Evolutionary conservation across 2,888 invertebrate genomes (phyloP).

Genomic region (Athrips mouffetella): DNA sequence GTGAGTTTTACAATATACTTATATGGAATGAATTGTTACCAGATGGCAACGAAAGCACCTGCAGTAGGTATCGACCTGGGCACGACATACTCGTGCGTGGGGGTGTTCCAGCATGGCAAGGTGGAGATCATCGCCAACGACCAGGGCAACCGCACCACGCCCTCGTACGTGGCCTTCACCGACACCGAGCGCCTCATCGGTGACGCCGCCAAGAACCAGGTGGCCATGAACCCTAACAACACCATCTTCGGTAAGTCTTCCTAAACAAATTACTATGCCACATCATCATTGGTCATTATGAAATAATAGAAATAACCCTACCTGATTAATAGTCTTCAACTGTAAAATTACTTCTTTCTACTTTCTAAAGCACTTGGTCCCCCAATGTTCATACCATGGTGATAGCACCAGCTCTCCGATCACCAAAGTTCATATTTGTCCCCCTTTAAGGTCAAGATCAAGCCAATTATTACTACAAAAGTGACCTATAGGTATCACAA

Average conservation of each 20-base stretch:
- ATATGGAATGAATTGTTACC: conserved; percentile 37
- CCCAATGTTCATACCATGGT: too few relatives aligned
- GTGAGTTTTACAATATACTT: too few relatives aligned
- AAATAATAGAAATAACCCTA: background rate
- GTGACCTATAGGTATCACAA: too few relatives aligned
- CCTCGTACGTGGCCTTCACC: conserved; percentile 90
- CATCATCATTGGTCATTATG: too few relatives aligned
- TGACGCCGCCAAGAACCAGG: conserved; percentile 90
- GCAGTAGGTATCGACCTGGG: conserved; percentile 98
- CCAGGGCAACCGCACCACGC: conserved; percentile 93
- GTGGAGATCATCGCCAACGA: conserved; percentile 95
- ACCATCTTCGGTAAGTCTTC: conserved; percentile 85
- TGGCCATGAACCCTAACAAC: conserved; percentile 93
- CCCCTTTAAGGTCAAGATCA: too few relatives aligned
- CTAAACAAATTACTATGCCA: background rate
- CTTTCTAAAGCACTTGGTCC: too few relatives aligned
- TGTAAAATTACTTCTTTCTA: too few relatives aligned
- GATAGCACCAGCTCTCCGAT: too few relatives aligned
- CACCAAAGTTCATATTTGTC: too few relatives aligned
- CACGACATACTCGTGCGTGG: conserved; percentile 96
- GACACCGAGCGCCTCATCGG: conserved; percentile 91
- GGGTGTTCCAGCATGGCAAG: conserved; percentile 94
- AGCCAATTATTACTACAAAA: too few relatives aligned
- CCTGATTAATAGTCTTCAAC: background rate
- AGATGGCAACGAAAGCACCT: conserved; percentile 85